Evolutionary conservation across 1,140 invertebrate genomes (phyloP).

Genomic region (Stegodyphus mimosarum): DNA sequence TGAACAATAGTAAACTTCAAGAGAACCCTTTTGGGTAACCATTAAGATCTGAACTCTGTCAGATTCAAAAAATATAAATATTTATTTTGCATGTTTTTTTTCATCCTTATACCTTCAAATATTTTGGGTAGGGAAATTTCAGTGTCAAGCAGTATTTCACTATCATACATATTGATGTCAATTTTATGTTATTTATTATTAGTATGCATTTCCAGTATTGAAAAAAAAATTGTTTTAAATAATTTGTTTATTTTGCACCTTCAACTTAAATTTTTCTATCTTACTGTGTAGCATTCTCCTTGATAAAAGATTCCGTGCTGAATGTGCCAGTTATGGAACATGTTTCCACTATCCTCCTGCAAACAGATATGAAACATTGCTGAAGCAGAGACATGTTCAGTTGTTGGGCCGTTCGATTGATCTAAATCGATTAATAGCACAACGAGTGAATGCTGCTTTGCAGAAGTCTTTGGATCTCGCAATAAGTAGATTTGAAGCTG

Average conservation of each 20-base stretch:
- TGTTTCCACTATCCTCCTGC: constrained; percentile 85
- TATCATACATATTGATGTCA: neutral
- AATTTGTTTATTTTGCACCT: neutral
- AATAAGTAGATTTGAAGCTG: constrained; percentile 95
- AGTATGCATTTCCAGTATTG: neutral
- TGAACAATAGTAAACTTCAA: no score
- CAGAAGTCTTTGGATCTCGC: constrained; percentile 95
- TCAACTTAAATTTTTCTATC: constrained; percentile 1
- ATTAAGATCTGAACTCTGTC: no score
- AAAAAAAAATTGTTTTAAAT: neutral
- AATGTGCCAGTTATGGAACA: constrained; percentile 87
- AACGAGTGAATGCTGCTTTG: constrained; percentile 95
- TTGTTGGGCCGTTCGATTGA: constrained; percentile 96
- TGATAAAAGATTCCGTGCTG: constrained; percentile 95
- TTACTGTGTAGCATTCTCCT: constrained; percentile 82
- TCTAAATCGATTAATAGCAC: constrained; percentile 94
- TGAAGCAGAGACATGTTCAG: constrained; percentile 97
- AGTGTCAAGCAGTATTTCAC: no score
- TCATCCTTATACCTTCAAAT: no score
- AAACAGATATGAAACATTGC: constrained; percentile 93
- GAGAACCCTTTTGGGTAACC: no score
- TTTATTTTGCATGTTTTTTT: no score
- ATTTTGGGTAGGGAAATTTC: no score
- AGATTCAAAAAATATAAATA: no score
- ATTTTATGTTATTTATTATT: neutral